Conservation (phyloP, 2,113 vertebrate genomes). For the Labeo rohita region DNA sequence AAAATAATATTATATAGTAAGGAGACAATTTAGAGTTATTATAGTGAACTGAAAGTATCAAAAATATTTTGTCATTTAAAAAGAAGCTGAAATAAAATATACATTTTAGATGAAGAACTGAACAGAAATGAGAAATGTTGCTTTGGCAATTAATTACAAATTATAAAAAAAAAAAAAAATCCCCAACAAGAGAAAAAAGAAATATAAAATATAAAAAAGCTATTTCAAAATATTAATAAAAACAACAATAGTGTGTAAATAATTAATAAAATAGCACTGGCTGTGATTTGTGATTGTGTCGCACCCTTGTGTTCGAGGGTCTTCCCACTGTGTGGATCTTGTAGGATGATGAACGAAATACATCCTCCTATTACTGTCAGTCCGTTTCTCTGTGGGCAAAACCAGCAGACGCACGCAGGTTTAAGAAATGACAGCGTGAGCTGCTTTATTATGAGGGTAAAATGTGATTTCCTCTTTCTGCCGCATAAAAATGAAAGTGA, state of each 20-base stretch:
- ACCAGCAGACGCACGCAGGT: constrained; percentile 9
- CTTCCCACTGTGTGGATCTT: constrained; percentile 95
- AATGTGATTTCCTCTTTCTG: neutral
- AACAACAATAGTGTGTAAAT: neutral
- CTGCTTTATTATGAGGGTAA: neutral
- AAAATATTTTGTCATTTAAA: neutral
- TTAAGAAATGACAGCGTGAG: neutral
- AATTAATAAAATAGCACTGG: neutral
- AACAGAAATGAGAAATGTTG: neutral
- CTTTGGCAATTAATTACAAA: neutral
- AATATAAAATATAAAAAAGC: neutral
- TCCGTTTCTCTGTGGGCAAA: constrained; percentile 88
- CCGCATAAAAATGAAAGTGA: constrained; percentile 27
- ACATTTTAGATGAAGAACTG: neutral
- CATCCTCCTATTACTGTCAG: constrained; percentile 94
- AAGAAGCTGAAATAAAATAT: neutral
- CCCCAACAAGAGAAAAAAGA: neutral
- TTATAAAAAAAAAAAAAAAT: neutral
- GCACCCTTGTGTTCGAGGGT: constrained; percentile 96
- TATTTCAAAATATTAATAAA: neutral
- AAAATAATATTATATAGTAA: neutral
- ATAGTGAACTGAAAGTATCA: neutral
- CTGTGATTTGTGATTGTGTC: constrained; percentile 47
- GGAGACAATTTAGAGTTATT: neutral
- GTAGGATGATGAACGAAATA: constrained; percentile 98